Evolutionary conservation across 2,888 invertebrate genomes (phyloP), one percentile per base, ranked within the genome.

Genomic region (Carcina quercana): DNA sequence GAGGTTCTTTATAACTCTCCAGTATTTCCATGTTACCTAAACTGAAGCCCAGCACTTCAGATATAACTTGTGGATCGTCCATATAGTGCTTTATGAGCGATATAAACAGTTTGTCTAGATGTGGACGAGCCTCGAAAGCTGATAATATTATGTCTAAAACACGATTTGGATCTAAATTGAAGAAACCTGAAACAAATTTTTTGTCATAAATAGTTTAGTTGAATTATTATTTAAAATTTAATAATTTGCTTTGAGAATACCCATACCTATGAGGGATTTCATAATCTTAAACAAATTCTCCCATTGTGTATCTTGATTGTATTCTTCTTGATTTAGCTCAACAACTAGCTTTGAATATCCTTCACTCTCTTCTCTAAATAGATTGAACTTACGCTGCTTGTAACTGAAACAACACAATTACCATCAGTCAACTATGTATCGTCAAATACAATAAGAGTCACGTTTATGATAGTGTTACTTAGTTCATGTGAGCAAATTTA

Each of bases 371-470:
- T 99, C 99, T 32, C 99, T 89, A 63, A 98, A 93, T 54, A 99
- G 86, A 85, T 99, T 99, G 74, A 98, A 99, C 64, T 99, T 98
- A 54, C 97, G 91, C 75, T 99, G 99, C 71, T 99, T 99, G 74
- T 98, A 99, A 73, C 98, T 98, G 74, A 40, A 89, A 88, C 37
- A 39, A 43, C 6, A n/a, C n/a, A n/a, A n/a, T n/a, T n/a, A n/a
- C n/a, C n/a, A n/a, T n/a, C n/a, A n/a, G n/a, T n/a, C n/a, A n/a
- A n/a, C n/a, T n/a, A n/a, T n/a, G n/a, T n/a, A n/a, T n/a, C n/a
- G n/a, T n/a, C n/a, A n/a, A n/a, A n/a, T n/a, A n/a, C n/a, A n/a
- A n/a, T n/a, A n/a, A n/a, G n/a, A n/a, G n/a, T n/a, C n/a, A n/a
- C n/a, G n/a, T n/a, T n/a, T n/a, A n/a, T n/a, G n/a, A n/a, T n/a